Evolutionary conservation across 2,888 invertebrate genomes (phyloP).

Genomic region (Cryptophagus acutangulus): DNA sequence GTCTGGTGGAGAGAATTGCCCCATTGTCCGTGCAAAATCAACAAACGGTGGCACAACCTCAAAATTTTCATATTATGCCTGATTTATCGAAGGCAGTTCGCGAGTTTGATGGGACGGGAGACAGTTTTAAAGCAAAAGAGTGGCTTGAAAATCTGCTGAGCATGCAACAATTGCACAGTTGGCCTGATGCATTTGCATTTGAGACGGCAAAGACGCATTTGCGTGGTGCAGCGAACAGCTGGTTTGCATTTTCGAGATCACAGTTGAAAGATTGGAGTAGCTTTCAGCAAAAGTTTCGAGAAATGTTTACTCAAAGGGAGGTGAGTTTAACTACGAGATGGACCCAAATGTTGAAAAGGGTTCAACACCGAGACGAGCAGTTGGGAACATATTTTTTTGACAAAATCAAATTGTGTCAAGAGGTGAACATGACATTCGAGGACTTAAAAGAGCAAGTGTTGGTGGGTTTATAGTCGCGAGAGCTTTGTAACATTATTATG

Average conservation of each 20-base stretch:
- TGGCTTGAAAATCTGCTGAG: slow-evolving; percentile 11
- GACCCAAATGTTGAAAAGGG: background rate
- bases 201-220: slow-evolving; percentile 19
- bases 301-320: background rate
- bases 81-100: slow-evolving; percentile 9
- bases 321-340: background rate
- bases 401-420: no score
- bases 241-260: background rate
- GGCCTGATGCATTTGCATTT: slow-evolving; percentile 16
- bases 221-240: background rate
- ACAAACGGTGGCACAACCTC: no score
- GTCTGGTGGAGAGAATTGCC: no score
- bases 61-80: slow-evolving; percentile 10
- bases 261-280: background rate
- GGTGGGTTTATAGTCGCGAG: no score
- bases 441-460: no score
- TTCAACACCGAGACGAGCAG: background rate
- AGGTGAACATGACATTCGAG: slow-evolving; percentile 2
- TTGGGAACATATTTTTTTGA: slow-evolving; percentile 7
- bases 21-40: no score
- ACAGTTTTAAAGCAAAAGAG: slow-evolving; percentile 4
- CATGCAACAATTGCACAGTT: slow-evolving; percentile 10
- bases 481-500: no score
- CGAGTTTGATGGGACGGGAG: background rate
- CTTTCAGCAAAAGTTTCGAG: background rate